phyloP scores from a whole-genome alignment of 2,888 invertebrate species.

The Limnephilus auricula region DNA sequence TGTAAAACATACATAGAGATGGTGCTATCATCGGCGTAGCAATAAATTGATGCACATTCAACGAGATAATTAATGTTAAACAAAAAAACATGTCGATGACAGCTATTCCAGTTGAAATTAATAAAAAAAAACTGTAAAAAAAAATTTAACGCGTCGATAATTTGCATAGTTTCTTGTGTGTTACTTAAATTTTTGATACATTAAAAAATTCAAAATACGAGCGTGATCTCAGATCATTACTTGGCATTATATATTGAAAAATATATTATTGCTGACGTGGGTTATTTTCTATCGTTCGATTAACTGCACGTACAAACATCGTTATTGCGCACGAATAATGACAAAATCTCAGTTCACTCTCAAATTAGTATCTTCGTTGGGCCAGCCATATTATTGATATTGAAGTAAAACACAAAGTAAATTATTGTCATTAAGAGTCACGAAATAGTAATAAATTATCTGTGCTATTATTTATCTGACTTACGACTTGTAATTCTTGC shows the following conservation, averaged over 20 bases:
- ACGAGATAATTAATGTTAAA: too few relatives aligned
- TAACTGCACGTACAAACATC: neutral
- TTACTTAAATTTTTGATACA: too few relatives aligned
- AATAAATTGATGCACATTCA: too few relatives aligned
- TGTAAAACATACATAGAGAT: too few relatives aligned
- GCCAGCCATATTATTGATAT: neutral
- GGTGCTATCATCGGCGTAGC: too few relatives aligned
- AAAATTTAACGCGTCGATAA: too few relatives aligned
- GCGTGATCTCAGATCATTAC: neutral
- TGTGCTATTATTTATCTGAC: neutral
- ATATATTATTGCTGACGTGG: neutral
- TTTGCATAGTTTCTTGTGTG: too few relatives aligned
- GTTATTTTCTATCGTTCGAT: neutral
- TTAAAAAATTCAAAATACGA: neutral
- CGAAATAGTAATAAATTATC: neutral
- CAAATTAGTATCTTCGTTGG: neutral
- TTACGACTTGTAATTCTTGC: neutral
- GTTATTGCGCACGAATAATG: neutral
- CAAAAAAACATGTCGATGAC: too few relatives aligned
- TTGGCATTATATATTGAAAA: neutral
- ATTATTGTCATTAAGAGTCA: neutral
- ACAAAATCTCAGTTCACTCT: neutral
- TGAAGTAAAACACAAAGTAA: neutral
- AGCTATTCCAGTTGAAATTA: too few relatives aligned
- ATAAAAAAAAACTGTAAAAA: too few relatives aligned